These are phyloP conservation scores for Chrysemys picta DNA, from an alignment of 2,113 vertebrate species.

Conservation along the genomic window DNA sequence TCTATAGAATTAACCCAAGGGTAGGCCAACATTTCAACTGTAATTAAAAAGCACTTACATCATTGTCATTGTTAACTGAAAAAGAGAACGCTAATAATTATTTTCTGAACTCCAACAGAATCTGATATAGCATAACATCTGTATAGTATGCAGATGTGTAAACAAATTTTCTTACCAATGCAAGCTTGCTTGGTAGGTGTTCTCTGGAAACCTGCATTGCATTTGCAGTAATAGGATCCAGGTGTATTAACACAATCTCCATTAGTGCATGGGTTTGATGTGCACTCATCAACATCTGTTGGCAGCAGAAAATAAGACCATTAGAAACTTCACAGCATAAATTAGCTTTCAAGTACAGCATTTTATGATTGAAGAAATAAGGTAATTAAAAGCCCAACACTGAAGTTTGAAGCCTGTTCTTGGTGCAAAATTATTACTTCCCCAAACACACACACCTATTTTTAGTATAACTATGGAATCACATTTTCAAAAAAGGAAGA, in stretches of 20 bases:
- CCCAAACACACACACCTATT: not conserved
- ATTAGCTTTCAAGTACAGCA: not conserved
- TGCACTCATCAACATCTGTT: conserved; percentile 84
- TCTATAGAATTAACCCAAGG: not conserved
- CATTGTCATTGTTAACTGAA: not conserved
- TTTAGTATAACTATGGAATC: not conserved
- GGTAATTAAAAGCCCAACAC: not conserved
- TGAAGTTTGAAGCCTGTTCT: not conserved
- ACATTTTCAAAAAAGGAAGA: not conserved
- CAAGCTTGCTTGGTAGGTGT: conserved; percentile 81
- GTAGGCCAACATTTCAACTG: not conserved
- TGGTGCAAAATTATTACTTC: not conserved
- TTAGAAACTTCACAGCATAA: not conserved
- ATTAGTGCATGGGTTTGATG: conserved; percentile 79
- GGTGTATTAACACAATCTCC: conserved; percentile 85
- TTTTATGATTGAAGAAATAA: not conserved
- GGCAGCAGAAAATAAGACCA: conserved; percentile 16
- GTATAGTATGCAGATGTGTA: not conserved
- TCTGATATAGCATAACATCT: not conserved
- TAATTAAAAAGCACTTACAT: not conserved
- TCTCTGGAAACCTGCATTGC: conserved; percentile 81
- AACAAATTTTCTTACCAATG: conserved; percentile 73
- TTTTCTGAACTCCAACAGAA: not conserved
- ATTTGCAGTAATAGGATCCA: conserved; percentile 85
- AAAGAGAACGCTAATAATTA: not conserved